Conservation (phyloP, 2,113 vertebrate species). For the Ciconia maguari region DNA sequence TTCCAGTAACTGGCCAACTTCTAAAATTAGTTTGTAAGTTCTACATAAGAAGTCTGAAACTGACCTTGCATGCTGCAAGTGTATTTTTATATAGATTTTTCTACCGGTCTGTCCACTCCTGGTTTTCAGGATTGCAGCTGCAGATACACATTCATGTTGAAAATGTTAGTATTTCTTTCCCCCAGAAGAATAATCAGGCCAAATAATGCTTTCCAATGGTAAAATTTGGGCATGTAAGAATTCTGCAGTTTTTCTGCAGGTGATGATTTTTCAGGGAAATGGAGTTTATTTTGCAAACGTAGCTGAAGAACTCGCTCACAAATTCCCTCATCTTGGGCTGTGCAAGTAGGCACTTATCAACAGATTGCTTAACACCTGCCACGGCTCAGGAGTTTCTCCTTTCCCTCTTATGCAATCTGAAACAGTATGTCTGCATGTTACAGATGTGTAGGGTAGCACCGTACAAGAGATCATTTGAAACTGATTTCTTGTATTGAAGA, state of each 20-base stretch:
- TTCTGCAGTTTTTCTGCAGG: background rate
- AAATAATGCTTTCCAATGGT: background rate
- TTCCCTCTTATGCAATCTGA: background rate
- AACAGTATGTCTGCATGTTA: background rate
- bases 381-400: background rate
- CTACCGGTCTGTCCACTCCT: background rate
- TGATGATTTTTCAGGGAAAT: background rate
- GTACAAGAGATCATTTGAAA: background rate
- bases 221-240: background rate
- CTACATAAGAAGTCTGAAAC: background rate
- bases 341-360: background rate
- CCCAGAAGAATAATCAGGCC: background rate
- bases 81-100: background rate
- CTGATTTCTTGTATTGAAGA: too few species aligned
- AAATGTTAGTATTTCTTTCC: background rate
- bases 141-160: background rate
- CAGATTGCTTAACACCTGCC: background rate
- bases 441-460: background rate
- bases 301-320: accelerated
- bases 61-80: background rate
- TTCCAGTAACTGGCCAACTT: background rate
- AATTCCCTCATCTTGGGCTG: background rate
- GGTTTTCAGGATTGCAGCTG: background rate
- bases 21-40: background rate
- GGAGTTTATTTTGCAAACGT: accelerated